These are phyloP conservation scores for Meandrina meandrites DNA, from an alignment of 92 coral and sea anemone genomes.

Conservation along the genomic window DNA sequence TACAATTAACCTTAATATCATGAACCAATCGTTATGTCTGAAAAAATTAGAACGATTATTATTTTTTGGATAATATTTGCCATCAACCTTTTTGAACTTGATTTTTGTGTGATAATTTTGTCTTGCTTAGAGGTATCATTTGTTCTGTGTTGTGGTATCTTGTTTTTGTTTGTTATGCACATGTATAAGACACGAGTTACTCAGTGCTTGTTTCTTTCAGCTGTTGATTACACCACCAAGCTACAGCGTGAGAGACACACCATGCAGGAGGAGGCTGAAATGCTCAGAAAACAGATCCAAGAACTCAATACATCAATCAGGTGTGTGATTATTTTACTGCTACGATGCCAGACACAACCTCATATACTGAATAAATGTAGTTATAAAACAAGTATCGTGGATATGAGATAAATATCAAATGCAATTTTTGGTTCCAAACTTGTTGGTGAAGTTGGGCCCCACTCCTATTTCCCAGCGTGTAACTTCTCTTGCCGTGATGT, in stretches of 20 bases:
- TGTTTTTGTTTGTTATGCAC: not conserved
- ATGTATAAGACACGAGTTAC: not conserved
- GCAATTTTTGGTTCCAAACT: too few relatives aligned
- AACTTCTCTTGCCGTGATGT: too few relatives aligned
- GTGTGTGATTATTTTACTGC: slow-evolving; percentile 39
- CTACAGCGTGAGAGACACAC: slow-evolving; percentile 82
- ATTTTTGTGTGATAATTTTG: not conserved
- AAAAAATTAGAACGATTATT: too few relatives aligned
- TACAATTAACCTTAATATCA: too few relatives aligned
- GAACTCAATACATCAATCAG: slow-evolving; percentile 82
- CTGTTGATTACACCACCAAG: slow-evolving; percentile 88
- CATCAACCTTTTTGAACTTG: not conserved
- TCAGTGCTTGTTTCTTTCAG: slow-evolving; percentile 42
- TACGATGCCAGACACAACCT: too few relatives aligned
- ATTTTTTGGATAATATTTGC: too few relatives aligned
- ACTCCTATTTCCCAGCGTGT: too few relatives aligned
- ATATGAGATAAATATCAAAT: not conserved
- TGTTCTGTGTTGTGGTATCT: not conserved
- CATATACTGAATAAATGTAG: too few relatives aligned
- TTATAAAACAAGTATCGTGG: too few relatives aligned
- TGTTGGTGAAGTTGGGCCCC: too few relatives aligned
- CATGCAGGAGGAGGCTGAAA: slow-evolving; percentile 79
- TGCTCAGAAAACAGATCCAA: slow-evolving; percentile 76
- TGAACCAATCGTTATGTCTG: too few relatives aligned
- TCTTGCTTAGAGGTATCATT: too few relatives aligned